Evolutionary conservation across 2,113 vertebrate genomes (phyloP), one percentile per base, ranked within the genome.

Genomic region (Phalacrocorax pelagicus): DNA sequence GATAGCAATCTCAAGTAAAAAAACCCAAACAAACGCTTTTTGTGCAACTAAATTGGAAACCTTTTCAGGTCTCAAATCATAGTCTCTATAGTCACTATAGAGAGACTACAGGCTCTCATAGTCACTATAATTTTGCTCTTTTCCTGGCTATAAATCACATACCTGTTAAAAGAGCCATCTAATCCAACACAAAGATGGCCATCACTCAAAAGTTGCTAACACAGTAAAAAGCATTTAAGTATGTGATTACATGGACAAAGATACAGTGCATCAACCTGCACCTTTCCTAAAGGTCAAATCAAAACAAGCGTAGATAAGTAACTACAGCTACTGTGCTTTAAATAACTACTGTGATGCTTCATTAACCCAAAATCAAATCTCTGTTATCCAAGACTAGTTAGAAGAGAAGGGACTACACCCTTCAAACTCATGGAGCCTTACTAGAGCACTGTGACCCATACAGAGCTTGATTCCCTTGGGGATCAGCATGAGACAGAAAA

Each of bases 211-310:
- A 77, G 24, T 0, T 34, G 34, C 36, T 19, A 74, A 57, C 10
- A 57, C 34, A 34, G 11, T 6, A 47, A 73, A n/a, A 78, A 73
- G 14, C 23, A 65, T 32, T 36, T 44, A 44, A 44, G 7, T 15
- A 40, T 3, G 6, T 2, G 10, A 69, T 34, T 30, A 51, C 20
- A 26, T 0, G 55, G 32, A 44, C 3, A 27, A 62, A 52, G 22
- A 57, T 4, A 34, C 10, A 52, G 34, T 3, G 3, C 18, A 72
- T 42, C 38, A 46, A 42, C 21, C 13, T 44, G 18, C 23, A 58
- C 34, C 49, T 51, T 23, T n/a, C 23, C 26, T n/a, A 59, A 24
- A 62, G 42, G 34, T 55, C 57, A 49, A 49, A 32, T 18, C 26
- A 49, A 52, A 86, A 16, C 14, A 34, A 70, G 49, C 34, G n/a